Evolutionary conservation across 2,113 vertebrate species (phyloP).

Genomic region (Riparia riparia): DNA sequence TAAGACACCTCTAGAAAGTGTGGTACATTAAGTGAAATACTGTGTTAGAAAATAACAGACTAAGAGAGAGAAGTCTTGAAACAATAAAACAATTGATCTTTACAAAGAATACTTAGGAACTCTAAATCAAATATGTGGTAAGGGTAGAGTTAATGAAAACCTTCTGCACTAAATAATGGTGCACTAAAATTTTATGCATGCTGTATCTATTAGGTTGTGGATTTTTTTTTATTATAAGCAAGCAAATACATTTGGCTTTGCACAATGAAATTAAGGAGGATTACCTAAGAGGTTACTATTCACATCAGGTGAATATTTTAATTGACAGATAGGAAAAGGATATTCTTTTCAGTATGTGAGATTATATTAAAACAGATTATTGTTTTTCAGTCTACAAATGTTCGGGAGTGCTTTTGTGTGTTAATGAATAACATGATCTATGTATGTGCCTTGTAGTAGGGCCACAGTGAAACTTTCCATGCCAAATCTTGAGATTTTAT

Average conservation of each 20-base stretch:
- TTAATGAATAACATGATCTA: background rate
- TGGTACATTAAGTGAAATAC: background rate
- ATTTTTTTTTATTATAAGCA: background rate
- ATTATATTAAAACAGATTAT: background rate
- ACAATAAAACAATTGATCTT: background rate
- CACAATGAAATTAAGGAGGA: background rate
- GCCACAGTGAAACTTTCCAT: background rate
- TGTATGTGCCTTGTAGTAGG: background rate
- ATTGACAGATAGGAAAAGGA: slow-evolving; percentile 14
- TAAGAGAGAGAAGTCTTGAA: background rate
- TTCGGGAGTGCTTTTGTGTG: background rate
- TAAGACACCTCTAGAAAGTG: background rate
- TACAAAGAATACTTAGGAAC: background rate
- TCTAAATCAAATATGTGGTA: background rate
- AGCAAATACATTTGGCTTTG: background rate
- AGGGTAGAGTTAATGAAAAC: background rate
- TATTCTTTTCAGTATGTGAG: background rate
- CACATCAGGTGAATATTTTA: background rate
- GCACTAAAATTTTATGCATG: background rate
- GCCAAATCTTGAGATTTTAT: background rate
- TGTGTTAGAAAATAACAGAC: background rate
- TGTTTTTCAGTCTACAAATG: background rate
- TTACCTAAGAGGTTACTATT: background rate
- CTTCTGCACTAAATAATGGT: background rate
- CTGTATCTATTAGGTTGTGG: background rate